Evolutionary conservation across 2,888 invertebrate species (phyloP).

Genomic region (Chironomus riparius): DNA sequence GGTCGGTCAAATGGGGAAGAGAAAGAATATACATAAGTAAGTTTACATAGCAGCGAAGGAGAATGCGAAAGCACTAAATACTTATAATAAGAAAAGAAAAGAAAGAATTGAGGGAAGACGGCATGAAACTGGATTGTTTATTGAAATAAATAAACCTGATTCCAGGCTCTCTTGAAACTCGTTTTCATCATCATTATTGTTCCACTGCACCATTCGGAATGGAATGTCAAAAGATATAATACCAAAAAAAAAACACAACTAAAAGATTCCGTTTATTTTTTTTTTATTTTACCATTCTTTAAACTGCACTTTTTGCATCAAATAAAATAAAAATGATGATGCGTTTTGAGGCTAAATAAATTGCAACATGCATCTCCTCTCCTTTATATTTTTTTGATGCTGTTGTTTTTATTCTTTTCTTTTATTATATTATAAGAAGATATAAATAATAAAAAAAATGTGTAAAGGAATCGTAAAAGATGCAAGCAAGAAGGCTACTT

Average conservation of each 20-base stretch:
- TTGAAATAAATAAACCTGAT: constrained; percentile 16
- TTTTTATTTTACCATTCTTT: neutral
- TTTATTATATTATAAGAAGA: too few relatives aligned
- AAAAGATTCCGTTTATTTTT: constrained; percentile 12
- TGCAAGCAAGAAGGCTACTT: neutral
- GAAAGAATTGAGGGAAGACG: constrained; percentile 1
- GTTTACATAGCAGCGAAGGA: neutral
- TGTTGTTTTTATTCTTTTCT: neutral
- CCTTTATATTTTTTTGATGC: neutral
- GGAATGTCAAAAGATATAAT: constrained; percentile 2
- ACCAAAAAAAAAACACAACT: neutral
- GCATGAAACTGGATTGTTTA: constrained; percentile 10
- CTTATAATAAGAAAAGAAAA: neutral
- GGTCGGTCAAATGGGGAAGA: neutral
- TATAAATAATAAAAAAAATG: neutral
- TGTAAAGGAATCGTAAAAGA: neutral
- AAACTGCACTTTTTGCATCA: neutral
- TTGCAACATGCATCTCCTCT: neutral
- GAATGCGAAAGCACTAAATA: constrained; percentile 8
- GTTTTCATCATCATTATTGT: constrained; percentile 1
- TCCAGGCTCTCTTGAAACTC: constrained; percentile 14
- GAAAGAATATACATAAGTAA: neutral
- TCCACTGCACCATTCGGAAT: constrained; percentile 22
- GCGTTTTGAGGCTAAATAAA: neutral
- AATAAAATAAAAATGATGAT: neutral